Evolutionary conservation across 2,797 vertebrate species (phyloP), one percentile per base, ranked within the genome.

Genomic region (Peromyscus nudipes): DNA sequence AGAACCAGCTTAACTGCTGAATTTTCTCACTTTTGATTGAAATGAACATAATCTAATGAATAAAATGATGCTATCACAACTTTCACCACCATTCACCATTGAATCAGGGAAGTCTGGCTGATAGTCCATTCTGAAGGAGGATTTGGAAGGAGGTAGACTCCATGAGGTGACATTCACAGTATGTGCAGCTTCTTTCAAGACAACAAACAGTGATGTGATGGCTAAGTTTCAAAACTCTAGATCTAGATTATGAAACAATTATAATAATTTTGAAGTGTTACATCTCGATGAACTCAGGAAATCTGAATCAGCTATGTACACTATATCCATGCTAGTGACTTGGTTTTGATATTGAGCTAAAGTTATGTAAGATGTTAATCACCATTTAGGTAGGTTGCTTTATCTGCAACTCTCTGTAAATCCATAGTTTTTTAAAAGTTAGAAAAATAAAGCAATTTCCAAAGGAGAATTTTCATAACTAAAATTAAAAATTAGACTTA

Each of bases 201-300:
- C 21, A 84, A 21, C 29, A 94, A 88, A 11, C 31, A 88, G 52
- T 1, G n/a, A 85, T 57, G 40, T 89, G 4, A 89, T 85, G 67
- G 43, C 81, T 69, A 67, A 49, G 37, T 55, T 82, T 88, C 57
- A 93, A 87, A 96, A 34, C 17, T 65, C 40, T 94, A 95, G 60
- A 84, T 89, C 4, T 86, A 69, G n/a, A 77, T 40, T 11, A 57
- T 23, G 25, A 81, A 95, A 81, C 12, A 91, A 80, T 67, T 96
- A 83, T 1, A 69, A 81, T 73, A n/a, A 14, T 65, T 60, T 87
- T 46, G 76, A 65, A n/a, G 4, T 57, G 31, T 81, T 81, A 92
- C 76, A 46, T 14, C 21, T 82, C 31, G 6, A 64, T 71, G 46
- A 27, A 91, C 14, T 23, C 16, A 11, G 12, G 19, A 75, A 55